Evolutionary conservation across 2,113 vertebrate species (phyloP), one percentile per base, ranked within the genome.

Genomic region (Zingel zingel): DNA sequence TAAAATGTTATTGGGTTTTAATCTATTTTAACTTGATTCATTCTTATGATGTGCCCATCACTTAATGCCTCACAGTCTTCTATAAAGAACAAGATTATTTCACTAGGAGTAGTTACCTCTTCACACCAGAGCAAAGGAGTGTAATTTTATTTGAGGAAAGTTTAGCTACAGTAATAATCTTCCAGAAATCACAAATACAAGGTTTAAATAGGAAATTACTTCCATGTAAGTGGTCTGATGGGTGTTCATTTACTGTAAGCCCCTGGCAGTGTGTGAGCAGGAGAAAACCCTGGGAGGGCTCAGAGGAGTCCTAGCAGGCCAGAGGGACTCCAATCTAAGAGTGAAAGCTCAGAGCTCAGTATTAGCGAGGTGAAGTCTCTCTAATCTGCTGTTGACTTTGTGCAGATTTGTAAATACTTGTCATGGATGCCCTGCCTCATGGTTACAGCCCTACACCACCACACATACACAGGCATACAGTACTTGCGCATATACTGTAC

Each of bases 351-450:
- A 53, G 64, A 58, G 67, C 65, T 91, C 56, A 50, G 80, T 56
- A 77, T 90, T 86, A 81, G 36, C 75, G 77, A 57, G 79, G 89
- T 82, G 85, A 91, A 88, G 43, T 82, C 88, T 36, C 57, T 51
- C 50, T 93, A 94, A 94, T 92, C 89, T 89, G 80, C 57, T 79
- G 51, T 77, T 91, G 92, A 88, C 91, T 79, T 78, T 82, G 73
- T 79, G 76, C 50, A 71, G 83, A 92, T 91, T 91, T 89, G 76
- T 79, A 78, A 86, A 78, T 74, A 57, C 74, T 73, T 36, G 43
- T 45, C 27, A 62, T 50, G 36, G 36, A 83, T 68, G 68, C 72
- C 61, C 48, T 51, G 16, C 74, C 81, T 53, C 16, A 4, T 12
- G 2, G n/a, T 53, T 9, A 8, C 48, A 80, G 30, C 19, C 56